phyloP scores from a whole-genome alignment of 2,888 invertebrate genomes.

The Ariolimax columbianus region DNA sequence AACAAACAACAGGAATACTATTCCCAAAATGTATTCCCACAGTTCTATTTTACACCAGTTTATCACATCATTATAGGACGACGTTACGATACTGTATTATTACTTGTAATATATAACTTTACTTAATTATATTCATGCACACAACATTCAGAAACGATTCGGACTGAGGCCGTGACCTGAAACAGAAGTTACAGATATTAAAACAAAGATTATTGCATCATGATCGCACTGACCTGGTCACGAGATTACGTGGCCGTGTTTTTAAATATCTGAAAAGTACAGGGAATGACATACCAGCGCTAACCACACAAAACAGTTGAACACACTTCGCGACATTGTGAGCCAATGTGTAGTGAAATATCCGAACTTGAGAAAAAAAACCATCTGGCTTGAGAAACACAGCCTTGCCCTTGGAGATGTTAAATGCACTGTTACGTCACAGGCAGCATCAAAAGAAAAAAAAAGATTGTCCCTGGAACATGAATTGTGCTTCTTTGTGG shows the following conservation, averaged over 20 bases:
- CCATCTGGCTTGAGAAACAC: constrained; percentile 7
- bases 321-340: constrained; percentile 15
- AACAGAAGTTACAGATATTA: background rate
- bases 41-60: too few species aligned
- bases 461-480: constrained; percentile 27
- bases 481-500: constrained; percentile 7
- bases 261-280: background rate
- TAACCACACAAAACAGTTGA: background rate
- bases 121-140: background rate
- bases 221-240: background rate
- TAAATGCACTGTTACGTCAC: constrained; percentile 41
- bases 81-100: background rate
- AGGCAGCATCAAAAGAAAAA: constrained; percentile 28
- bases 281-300: background rate
- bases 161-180: background rate
- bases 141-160: background rate
- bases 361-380: too few species aligned
- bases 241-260: background rate
- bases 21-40: too few species aligned
- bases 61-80: too few species aligned
- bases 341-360: background rate
- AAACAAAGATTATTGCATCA: constrained; percentile 3
- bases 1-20: too few species aligned
- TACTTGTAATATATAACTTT: too few species aligned
- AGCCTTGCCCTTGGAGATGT: constrained; percentile 25